Evolutionary conservation across 2,888 invertebrate genomes (phyloP), one percentile per base, ranked within the genome.

Genomic region (Therioaphis trifolii): DNA sequence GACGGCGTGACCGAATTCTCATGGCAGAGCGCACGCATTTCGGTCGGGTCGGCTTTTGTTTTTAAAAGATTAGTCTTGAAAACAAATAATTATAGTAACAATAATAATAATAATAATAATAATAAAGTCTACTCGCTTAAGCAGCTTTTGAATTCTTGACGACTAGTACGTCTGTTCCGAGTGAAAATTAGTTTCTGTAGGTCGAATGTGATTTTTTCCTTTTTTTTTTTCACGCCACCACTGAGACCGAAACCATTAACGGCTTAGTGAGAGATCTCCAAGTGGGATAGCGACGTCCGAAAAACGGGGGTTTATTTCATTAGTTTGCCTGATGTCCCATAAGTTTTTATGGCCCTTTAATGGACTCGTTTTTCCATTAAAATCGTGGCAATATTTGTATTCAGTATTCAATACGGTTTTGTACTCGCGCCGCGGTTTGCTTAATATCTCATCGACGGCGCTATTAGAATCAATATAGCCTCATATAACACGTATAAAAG

Each of bases 201-300:
- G 49, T 49, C 63, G 63, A 82, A 82, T 52, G 72, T 52, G 58
- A 74, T 74, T 63, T 63, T 74, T 77, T 80, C 72, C 74, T 74
- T 63, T 63, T 74, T 77, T 80, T 80, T 72, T 58, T 14, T 35
- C 35, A 18, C 43, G 29, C 55, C 46, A 58, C 58, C 46, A 58
- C 82, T 24, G 72, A 63, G 63, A 74, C 82, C 58, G 63, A 82
- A 82, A 82, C 82, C 82, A 82, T 82, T 82, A 82, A 82, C 82
- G 82, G 82, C 74, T 82, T 82, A 82, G 63, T 43, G 72, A 66
- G 74, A 74, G 82, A 74, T 82, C 74, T 74, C 49, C 74, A 52
- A 72, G 71, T 35, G 61, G 58, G 69, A 69, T 29, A 43, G 43
- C 46, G 80, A 49, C 55, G 63, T 66, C 72, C 72, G 40, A 82